A percentile compares a stretch with the other conserved stretches of the same genome.
phyloP scores from a whole-genome alignment of 2,797 vertebrate genomes.

The Hephaestus fuliginosus region DNA sequence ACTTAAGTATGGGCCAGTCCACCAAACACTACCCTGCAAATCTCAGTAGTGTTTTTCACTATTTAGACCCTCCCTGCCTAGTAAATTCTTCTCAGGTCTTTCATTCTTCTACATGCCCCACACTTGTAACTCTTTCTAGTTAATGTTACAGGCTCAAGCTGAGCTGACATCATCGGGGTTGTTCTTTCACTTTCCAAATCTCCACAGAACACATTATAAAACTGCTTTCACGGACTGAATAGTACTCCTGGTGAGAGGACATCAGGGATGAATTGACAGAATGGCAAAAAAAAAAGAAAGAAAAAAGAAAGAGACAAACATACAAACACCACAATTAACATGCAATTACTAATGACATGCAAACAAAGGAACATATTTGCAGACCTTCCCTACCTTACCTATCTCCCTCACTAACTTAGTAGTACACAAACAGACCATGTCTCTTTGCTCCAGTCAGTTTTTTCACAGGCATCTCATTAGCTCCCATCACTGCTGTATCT shows the following conservation, averaged over 20 bases:
- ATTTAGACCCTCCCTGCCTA: background rate
- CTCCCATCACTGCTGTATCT: constrained; percentile 26
- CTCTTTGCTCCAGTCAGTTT: constrained; percentile 22
- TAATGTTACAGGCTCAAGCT: background rate
- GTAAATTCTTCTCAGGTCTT: background rate
- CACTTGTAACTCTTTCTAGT: background rate
- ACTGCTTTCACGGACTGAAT: background rate
- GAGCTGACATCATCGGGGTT: background rate
- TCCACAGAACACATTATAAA: background rate
- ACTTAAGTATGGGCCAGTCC: no score
- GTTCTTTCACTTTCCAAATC: background rate
- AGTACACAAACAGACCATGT: background rate
- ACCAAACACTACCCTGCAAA: background rate
- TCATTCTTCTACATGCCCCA: background rate
- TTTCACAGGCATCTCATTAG: constrained; percentile 29
- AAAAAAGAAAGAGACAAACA: background rate
- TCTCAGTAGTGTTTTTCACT: background rate
- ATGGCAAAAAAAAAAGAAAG: background rate
- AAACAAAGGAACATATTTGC: background rate
- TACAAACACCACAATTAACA: background rate
- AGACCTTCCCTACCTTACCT: background rate
- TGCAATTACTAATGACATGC: background rate
- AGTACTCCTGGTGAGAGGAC: background rate
- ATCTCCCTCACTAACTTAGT: background rate
- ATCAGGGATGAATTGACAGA: background rate